Evolutionary conservation across 2,888 invertebrate genomes (phyloP).

Genomic region (Archips crataeganus): DNA sequence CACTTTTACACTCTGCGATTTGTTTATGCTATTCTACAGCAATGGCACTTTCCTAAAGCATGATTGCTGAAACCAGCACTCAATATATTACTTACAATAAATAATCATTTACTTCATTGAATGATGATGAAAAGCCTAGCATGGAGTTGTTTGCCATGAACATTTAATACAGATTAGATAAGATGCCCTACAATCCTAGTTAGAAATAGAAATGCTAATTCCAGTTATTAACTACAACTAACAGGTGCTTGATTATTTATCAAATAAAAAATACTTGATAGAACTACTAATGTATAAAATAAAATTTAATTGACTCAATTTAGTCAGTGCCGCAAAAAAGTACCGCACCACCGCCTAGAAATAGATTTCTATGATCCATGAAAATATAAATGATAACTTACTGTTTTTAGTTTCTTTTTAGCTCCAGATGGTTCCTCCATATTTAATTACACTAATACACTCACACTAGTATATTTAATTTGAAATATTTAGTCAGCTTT

Average conservation of each 20-base stretch:
- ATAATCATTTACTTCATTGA: too few species aligned
- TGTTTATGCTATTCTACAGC: too few species aligned
- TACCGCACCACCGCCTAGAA: conserved; percentile 11
- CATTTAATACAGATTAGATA: neutral
- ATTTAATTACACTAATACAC: conserved; percentile 28
- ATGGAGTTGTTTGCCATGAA: neutral
- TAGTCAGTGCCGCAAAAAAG: neutral
- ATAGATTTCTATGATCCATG: neutral
- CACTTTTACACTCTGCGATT: too few species aligned
- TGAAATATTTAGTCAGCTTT: conserved; percentile 18
- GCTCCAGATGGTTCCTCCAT: conserved; percentile 78
- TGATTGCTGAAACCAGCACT: too few species aligned
- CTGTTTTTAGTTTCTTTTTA: conserved; percentile 80
- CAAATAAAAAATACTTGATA: neutral
- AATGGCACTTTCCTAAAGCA: too few species aligned
- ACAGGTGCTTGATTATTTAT: neutral
- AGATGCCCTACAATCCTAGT: neutral
- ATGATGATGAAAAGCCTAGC: too few species aligned
- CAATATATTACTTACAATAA: too few species aligned
- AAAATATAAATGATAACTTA: conserved; percentile 55
- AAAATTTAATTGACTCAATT: neutral
- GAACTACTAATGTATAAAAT: neutral
- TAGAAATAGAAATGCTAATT: neutral
- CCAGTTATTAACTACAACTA: neutral
- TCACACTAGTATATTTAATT: conserved; percentile 3